Evolutionary conservation across 1,140 invertebrate species (phyloP), one percentile per base, ranked within the genome.

Genomic region (Leptoteleia sp.): DNA sequence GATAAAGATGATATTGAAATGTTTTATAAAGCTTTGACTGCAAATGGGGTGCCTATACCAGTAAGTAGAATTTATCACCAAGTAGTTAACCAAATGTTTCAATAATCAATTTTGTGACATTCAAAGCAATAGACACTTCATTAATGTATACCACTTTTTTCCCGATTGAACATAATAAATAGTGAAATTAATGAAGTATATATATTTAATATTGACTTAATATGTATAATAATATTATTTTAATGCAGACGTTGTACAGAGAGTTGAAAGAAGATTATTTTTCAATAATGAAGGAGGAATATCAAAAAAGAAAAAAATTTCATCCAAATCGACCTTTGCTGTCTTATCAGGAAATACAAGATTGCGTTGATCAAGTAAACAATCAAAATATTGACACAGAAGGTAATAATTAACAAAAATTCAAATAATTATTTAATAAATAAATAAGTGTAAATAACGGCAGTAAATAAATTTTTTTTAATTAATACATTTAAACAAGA

Each of bases 341-440:
- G 29, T 94, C 93, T 3, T 92, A 94, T 73, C 89, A 90, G 61
- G 94, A 95, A 81, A 92, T 96, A 59, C 92, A 93, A 83, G 92
- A 93, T 40, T 91, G 92, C 61, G 90, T 96, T 13, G 92, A 94
- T 76, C 86, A 91, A 79, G 92, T 95, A 0, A 94, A 95, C 79
- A 82, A 89, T 57, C 85, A 91, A 43, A 89, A 90, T 25, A 89
- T 91, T 81, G 91, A 92, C 79, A 92, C 92, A 82, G 90, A 93
- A 84, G 87, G 92, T 93, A 43, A 29, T 27, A 31, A 47, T 1
- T 13, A 9, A 40, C 37, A 37, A 55, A 25, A 25, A 3, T 25
- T 25, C 3, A 25, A 3, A 25, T 25, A 3, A 6, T 25, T 25
- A 25, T 25, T 3, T 25, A 25, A 25, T 25, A n/a, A n/a, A n/a